phyloP scores from a whole-genome alignment of 2,888 invertebrate genomes.

The Strigamia transsilvanica region DNA sequence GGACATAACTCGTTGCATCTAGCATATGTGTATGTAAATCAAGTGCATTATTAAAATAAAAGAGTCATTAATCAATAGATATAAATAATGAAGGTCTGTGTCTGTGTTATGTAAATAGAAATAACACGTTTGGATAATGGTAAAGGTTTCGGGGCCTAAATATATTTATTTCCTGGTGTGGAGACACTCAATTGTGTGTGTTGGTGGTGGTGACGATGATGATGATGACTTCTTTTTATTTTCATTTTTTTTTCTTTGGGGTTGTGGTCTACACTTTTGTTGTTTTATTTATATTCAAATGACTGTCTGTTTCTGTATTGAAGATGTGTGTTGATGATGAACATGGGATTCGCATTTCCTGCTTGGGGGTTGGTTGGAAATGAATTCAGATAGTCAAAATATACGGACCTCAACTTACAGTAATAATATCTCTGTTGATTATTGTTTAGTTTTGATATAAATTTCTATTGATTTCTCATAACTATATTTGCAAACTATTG shows the following conservation, averaged over 20 bases:
- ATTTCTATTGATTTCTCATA: too few species aligned
- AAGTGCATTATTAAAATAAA: conserved; percentile 29
- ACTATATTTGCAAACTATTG: too few species aligned
- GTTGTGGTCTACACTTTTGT: not conserved
- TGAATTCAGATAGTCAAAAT: too few species aligned
- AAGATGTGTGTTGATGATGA: too few species aligned
- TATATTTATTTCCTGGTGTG: conserved; percentile 28
- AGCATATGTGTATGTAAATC: conserved; percentile 27
- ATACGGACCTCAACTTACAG: too few species aligned
- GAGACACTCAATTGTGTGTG: conserved; percentile 37
- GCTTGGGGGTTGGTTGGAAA: too few species aligned
- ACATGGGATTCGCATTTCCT: too few species aligned
- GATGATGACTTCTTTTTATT: conserved; percentile 26
- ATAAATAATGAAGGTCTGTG: conserved; percentile 34
- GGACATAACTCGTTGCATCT: conserved; percentile 19
- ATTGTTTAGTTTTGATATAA: too few species aligned
- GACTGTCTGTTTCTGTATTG: not conserved
- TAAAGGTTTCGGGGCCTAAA: conserved; percentile 36
- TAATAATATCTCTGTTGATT: too few species aligned
- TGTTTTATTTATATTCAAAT: not conserved
- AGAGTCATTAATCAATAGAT: conserved; percentile 42
- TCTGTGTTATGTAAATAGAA: conserved; percentile 37
- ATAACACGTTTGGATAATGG: conserved; percentile 28
- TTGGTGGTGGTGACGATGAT: too few species aligned
- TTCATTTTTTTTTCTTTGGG: not conserved